These are phyloP conservation scores for Tethya wilhelma DNA, from an alignment of 37 sponge, comb jelly and placozoan genomes.

Conservation along the genomic window DNA sequence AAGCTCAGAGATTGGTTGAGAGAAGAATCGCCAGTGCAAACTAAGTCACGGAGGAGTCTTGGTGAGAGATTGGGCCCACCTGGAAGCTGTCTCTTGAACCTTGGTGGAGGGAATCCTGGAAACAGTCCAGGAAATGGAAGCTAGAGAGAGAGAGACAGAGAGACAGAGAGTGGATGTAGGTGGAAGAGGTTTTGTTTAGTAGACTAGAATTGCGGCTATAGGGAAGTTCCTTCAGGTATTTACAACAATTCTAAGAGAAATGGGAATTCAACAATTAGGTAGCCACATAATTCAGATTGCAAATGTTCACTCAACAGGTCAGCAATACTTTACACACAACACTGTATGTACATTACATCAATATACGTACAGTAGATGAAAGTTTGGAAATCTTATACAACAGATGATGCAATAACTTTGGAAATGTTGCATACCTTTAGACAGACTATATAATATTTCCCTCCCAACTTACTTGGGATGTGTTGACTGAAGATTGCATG, in stretches of 20 bases:
- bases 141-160: conserved; percentile 20
- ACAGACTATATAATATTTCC: not conserved
- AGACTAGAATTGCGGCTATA: too few relatives aligned
- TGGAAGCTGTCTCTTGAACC: not conserved
- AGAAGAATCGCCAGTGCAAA: too few relatives aligned
- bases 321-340: not conserved
- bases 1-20: too few relatives aligned
- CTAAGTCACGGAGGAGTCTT: too few relatives aligned
- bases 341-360: not conserved
- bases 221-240: too few relatives aligned
- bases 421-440: not conserved
- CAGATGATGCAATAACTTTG: not conserved
- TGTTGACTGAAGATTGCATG: conserved; percentile 19
- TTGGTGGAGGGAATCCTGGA: not conserved
- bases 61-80: not conserved
- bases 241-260: too few relatives aligned
- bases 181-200: too few relatives aligned
- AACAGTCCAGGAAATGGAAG: not conserved
- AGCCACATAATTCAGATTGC: too few relatives aligned
- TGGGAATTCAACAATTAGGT: too few relatives aligned
- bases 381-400: not conserved
- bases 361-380: not conserved
- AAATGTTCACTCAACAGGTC: too few relatives aligned
- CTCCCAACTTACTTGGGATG: not conserved
- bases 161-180: conserved; percentile 13